Conservation (phyloP, 2,113 vertebrate genomes). For the Toxotes jaculatrix region DNA sequence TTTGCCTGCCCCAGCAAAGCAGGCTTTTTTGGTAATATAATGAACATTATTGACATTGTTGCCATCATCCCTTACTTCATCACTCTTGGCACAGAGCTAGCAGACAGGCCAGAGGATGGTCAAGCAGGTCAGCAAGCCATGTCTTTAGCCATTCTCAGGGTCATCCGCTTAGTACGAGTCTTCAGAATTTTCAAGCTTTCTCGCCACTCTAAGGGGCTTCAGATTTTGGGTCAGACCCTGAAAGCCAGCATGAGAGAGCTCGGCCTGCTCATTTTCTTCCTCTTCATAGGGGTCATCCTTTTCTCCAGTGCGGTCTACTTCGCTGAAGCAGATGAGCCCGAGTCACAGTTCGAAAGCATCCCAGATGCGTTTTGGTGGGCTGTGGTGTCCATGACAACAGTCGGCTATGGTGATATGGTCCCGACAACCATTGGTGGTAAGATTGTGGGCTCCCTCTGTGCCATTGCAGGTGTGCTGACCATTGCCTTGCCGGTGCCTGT, state of each 20-base stretch:
- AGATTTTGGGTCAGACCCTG: conserved; percentile 96
- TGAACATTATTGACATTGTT: conserved; percentile 99
- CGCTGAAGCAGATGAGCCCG: conserved; percentile 95
- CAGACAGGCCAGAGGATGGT: conserved; percentile 94
- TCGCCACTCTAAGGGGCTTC: conserved; percentile 96
- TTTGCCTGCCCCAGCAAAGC: conserved; percentile 99
- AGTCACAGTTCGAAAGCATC: conserved; percentile 97
- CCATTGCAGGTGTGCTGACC: conserved; percentile 97
- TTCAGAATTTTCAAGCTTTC: conserved; percentile 99
- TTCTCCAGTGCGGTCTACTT: conserved; percentile 99
- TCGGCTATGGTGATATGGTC: conserved; percentile 99
- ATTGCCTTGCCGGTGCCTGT: conserved; percentile 98
- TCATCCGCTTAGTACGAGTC: conserved; percentile 96
- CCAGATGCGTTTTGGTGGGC: conserved; percentile 99
- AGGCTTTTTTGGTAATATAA: conserved; percentile 97
- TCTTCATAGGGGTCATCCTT: conserved; percentile 98
- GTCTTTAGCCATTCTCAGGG: conserved; percentile 97
- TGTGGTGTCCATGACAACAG: conserved; percentile 99
- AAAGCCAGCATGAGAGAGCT: conserved; percentile 98
- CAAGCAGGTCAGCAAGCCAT: conserved; percentile 98
- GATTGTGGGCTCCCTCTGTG: conserved; percentile 97
- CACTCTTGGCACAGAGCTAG: conserved; percentile 96
- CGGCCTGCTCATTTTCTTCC: conserved; percentile 97
- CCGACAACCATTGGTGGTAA: conserved; percentile 98
- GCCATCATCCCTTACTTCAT: conserved; percentile 99